Percentiles rank a stretch among this genome's conserved stretches.
Conservation (phyloP, 2,113 vertebrate species). For the Chloroceryle aenea region DNA sequence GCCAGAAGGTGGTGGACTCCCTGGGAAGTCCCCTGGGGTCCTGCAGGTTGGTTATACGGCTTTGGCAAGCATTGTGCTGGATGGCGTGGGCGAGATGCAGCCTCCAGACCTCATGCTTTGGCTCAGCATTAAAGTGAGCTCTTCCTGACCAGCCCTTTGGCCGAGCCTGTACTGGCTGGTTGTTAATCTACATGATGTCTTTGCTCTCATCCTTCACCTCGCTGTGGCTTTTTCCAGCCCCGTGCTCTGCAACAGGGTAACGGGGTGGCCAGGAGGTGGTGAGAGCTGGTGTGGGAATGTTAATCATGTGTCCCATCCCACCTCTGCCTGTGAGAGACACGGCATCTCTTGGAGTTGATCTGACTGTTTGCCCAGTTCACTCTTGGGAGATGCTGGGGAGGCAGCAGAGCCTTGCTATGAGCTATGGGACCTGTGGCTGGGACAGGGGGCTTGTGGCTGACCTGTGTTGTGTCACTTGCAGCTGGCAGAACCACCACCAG, state of each 20-base stretch:
- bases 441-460: not conserved
- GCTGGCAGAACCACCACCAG: slow-evolving; percentile 96
- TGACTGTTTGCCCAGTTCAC: not conserved
- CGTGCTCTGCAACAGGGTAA: not conserved
- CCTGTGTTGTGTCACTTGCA: slow-evolving; percentile 50
- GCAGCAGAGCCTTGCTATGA: not conserved
- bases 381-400: not conserved
- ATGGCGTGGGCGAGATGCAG: fast-evolving
- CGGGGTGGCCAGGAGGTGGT: not conserved
- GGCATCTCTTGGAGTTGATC: not conserved
- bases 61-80: not conserved
- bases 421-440: not conserved
- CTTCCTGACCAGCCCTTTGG: not conserved
- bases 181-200: not conserved
- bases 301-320: not conserved
- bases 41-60: not conserved
- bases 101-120: not conserved
- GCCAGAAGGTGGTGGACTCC: not conserved
- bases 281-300: fast-evolving
- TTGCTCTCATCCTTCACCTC: not conserved
- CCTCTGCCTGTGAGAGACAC: fast-evolving
- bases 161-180: not conserved
- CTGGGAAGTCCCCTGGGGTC: not conserved
- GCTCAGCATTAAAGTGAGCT: not conserved
- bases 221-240: fast-evolving